These are phyloP conservation scores for Myotis vivesi DNA, from an alignment of 2,797 vertebrate genomes.

Conservation along the genomic window DNA sequence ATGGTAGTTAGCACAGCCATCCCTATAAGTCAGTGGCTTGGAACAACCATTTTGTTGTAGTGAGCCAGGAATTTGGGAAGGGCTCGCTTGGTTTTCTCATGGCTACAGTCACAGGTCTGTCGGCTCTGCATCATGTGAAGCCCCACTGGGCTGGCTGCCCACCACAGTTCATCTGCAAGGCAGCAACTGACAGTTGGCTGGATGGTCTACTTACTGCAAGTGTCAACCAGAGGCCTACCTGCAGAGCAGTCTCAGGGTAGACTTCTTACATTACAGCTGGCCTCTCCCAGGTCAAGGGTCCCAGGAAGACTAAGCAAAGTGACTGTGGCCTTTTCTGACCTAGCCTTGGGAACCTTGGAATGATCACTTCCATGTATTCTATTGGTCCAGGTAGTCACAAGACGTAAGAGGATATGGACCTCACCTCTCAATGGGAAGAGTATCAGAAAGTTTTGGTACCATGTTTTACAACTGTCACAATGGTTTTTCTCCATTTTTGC, in stretches of 20 bases:
- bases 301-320: neutral
- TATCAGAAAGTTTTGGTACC: neutral
- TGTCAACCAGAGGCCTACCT: neutral
- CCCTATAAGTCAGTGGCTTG: neutral
- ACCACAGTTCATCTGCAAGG: neutral
- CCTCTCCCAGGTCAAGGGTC: neutral
- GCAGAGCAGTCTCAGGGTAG: no score
- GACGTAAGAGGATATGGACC: neutral
- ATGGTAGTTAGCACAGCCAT: neutral
- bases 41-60: neutral
- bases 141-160: neutral
- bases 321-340: neutral
- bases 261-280: neutral
- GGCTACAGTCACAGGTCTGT: neutral
- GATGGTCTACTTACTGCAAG: neutral
- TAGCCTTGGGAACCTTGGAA: neutral
- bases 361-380: neutral
- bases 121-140: neutral
- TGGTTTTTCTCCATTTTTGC: neutral
- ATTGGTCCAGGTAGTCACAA: neutral
- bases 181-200: neutral
- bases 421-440: neutral
- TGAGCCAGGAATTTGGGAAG: neutral
- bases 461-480: neutral
- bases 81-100: neutral